Conservation (phyloP, 2,888 invertebrate genomes). For the Parthenolecanium corni region DNA sequence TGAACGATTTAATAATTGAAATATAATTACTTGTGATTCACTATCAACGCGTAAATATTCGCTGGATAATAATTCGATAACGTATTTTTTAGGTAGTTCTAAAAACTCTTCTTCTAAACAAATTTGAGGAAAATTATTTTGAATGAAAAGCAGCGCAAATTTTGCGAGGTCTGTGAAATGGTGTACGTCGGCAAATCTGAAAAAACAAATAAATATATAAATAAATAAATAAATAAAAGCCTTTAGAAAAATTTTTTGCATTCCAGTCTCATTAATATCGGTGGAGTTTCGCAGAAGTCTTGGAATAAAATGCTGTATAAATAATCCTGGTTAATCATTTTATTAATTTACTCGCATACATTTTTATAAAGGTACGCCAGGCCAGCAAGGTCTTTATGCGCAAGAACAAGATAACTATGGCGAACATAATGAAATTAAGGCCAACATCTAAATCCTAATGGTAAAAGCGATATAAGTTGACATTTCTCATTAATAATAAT, state of each 20-base stretch:
- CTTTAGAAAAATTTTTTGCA: background rate
- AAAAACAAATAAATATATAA: slow-evolving; percentile 4
- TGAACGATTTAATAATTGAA: too few relatives aligned
- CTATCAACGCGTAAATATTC: slow-evolving; percentile 78
- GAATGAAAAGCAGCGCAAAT: slow-evolving; percentile 67
- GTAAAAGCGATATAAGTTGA: too few relatives aligned
- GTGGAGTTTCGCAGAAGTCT: too few relatives aligned
- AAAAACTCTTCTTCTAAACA: slow-evolving; percentile 71
- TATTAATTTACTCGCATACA: too few relatives aligned
- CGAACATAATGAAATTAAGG: too few relatives aligned
- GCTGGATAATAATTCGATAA: slow-evolving; percentile 66
- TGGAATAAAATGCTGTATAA: slow-evolving; percentile 15
- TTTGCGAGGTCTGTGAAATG: slow-evolving; percentile 65
- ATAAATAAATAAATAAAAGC: too few relatives aligned
- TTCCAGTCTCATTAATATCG: background rate
- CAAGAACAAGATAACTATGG: too few relatives aligned
- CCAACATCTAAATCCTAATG: too few relatives aligned
- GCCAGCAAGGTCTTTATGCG: too few relatives aligned
- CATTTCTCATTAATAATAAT: too few relatives aligned
- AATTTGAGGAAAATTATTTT: slow-evolving; percentile 73
- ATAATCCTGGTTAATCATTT: too few relatives aligned
- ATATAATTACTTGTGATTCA: slow-evolving; percentile 67
- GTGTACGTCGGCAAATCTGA: slow-evolving; percentile 78
- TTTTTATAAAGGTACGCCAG: too few relatives aligned
- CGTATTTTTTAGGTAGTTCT: slow-evolving; percentile 63